phyloP scores from a whole-genome alignment of 2,797 vertebrate genomes.

The Scolopax bukidnonensis region DNA sequence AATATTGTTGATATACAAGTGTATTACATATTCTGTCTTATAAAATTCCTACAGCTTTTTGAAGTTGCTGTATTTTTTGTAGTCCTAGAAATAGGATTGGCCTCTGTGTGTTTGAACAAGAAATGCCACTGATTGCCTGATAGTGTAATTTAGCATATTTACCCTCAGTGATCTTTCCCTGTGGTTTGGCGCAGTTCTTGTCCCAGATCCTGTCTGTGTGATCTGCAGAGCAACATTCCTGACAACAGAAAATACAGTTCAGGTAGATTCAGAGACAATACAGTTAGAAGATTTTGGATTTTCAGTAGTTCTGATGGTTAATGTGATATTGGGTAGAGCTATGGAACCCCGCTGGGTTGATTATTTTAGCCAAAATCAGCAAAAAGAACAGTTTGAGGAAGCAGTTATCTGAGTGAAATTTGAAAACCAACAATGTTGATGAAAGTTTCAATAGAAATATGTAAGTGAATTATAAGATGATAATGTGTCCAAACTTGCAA shows the following conservation, averaged over 20 bases:
- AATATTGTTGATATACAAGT: not conserved
- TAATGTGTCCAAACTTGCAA: not conserved
- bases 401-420: not conserved
- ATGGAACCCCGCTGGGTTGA: not conserved
- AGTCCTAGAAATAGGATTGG: not conserved
- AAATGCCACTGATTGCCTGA: not conserved
- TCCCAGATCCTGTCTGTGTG: not conserved
- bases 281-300: not conserved
- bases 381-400: not conserved
- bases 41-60: not conserved
- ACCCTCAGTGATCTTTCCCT: not conserved
- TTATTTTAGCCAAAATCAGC: not conserved
- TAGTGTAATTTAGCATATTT: not conserved
- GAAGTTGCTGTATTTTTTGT: not conserved
- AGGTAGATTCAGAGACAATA: not conserved
- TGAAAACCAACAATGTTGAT: not conserved
- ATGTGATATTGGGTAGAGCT: not conserved
- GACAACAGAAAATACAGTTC: not conserved
- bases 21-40: not conserved
- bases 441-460: not conserved
- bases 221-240: not conserved
- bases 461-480: not conserved
- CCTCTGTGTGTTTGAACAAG: not conserved
- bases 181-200: not conserved
- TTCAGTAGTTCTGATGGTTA: not conserved